Conservation (phyloP, 1,140 invertebrate species). For the Trichonephila clavipes region DNA sequence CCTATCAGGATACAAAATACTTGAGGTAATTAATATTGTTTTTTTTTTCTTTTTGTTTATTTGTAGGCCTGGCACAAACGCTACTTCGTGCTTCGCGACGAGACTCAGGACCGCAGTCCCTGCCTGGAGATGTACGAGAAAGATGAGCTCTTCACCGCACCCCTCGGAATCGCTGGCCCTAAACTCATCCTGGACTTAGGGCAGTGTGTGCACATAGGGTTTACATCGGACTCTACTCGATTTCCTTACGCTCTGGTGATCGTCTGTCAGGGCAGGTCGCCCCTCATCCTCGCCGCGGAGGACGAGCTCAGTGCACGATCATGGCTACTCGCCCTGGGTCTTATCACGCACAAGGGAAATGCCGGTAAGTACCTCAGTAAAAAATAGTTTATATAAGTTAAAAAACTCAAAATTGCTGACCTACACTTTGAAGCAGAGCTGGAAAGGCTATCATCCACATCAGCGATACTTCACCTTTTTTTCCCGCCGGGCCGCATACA, state of each 20-base stretch:
- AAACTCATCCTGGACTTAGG: slow-evolving; percentile 76
- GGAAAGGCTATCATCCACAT: too few relatives aligned
- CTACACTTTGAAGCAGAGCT: too few relatives aligned
- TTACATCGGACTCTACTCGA: slow-evolving; percentile 77
- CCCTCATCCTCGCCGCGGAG: slow-evolving; percentile 78
- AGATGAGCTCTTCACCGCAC: slow-evolving; percentile 67
- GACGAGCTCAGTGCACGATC: slow-evolving; percentile 77
- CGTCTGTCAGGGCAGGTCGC: slow-evolving; percentile 77
- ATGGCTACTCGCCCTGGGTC: slow-evolving; percentile 78
- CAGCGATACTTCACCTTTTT: too few relatives aligned
- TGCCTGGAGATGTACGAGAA: slow-evolving; percentile 77
- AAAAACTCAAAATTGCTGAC: too few relatives aligned
- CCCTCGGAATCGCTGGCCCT: slow-evolving; percentile 21
- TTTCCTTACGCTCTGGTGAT: slow-evolving; percentile 78
- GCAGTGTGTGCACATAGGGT: slow-evolving; percentile 78
- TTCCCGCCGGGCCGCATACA: too few relatives aligned
- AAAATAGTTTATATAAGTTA: too few relatives aligned
- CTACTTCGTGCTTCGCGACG: slow-evolving; percentile 78
- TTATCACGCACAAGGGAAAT: slow-evolving; percentile 78
- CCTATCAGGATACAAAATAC: too few relatives aligned
- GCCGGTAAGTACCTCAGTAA: not conserved
- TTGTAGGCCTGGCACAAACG: slow-evolving; percentile 78
- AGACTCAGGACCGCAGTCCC: slow-evolving; percentile 75
- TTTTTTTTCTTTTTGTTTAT: slow-evolving; percentile 30
- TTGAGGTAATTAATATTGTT: not conserved